These are phyloP conservation scores for Crypturellus tataupa DNA, from an alignment of 2,797 vertebrate species.

Conservation along the genomic window DNA sequence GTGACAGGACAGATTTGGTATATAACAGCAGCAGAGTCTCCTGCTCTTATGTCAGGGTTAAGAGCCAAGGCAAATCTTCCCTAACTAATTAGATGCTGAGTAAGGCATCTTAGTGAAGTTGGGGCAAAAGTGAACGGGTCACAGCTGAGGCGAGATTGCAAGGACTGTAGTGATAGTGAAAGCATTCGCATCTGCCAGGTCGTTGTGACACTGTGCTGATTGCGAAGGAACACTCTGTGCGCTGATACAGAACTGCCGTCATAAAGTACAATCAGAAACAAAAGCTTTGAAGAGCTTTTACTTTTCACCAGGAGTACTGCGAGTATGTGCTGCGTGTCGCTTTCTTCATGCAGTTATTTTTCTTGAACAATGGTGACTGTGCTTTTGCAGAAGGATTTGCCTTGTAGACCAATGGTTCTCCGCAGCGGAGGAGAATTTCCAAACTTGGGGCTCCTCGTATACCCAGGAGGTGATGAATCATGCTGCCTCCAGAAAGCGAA, in stretches of 20 bases:
- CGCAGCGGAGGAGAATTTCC: conserved; percentile 64
- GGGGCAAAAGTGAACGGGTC: conserved; percentile 84
- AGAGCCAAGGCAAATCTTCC: conserved; percentile 79
- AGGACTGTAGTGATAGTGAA: conserved; percentile 81
- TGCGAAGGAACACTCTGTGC: conserved; percentile 83
- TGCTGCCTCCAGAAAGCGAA: conserved; percentile 39
- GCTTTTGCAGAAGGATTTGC: conserved; percentile 48
- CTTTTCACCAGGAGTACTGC: conserved; percentile 25
- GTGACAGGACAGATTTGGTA: conserved; percentile 87
- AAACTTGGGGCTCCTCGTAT: conserved; percentile 56
- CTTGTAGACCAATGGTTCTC: conserved; percentile 41
- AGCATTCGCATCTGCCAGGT: conserved; percentile 82
- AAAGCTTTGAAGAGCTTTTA: conserved; percentile 61
- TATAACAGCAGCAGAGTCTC: conserved; percentile 76
- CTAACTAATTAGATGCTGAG: conserved; percentile 87
- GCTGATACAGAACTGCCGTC: conserved; percentile 82
- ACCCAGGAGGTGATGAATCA: conserved; percentile 61
- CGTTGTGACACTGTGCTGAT: conserved; percentile 85
- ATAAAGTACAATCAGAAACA: conserved; percentile 78
- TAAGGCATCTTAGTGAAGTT: conserved; percentile 84
- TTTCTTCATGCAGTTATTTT: background rate
- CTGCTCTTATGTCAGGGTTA: conserved; percentile 84
- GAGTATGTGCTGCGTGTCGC: background rate
- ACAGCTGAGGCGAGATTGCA: conserved; percentile 81
- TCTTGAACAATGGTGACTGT: background rate